Evolutionary conservation across 35 echinoderm and acorn worm genomes (phyloP), one percentile per base, ranked within the genome.

Genomic region (Patiria miniata): DNA sequence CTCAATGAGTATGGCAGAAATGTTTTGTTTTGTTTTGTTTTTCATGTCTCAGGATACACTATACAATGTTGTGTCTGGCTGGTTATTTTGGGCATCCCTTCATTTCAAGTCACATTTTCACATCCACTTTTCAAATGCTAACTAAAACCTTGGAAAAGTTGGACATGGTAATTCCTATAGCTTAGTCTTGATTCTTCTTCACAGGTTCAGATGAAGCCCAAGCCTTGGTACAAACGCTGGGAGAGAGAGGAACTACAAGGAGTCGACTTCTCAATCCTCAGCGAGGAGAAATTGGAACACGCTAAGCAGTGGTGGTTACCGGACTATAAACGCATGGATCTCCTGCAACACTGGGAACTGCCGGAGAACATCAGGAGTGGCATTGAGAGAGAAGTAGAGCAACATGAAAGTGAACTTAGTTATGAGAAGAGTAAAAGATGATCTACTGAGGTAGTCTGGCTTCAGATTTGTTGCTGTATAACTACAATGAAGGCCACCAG

Each of bases 171-270:
- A 47, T 47, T 4, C 42, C 12, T 47, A 6, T 47, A 47, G 12
- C 12, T 47, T 47, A 12, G 42, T 47, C n/a, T n/a, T n/a, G n/a
- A n/a, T 17, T 78, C 33, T 28, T 34, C 81, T 40, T 34, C 44
- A 56, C 84, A 99, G 96, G 96, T 99, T 1, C 94, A 89, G 56
- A 89, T 99, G 90, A 99, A 99, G 82, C 89, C 92, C 39, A 99
- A 76, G 78, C 96, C 96, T 0, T 99, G 93, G 92, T 78, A 91
- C 51, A 94, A 80, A 86, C 73, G 78, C 47, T 99, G 96, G 96
- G 96, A 99, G 61, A 79, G 93, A 16, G 89, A 78, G 9, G 86
- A 94, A 19, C 77, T 99, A 32, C 81, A 92, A 39, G 96, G 96
- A n/a, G 80, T 95, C 0, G 90, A 92, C 73, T 77, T 92, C 44